Conservation (phyloP, 1,140 invertebrate species). For the Phymastichus coffea region DNA sequence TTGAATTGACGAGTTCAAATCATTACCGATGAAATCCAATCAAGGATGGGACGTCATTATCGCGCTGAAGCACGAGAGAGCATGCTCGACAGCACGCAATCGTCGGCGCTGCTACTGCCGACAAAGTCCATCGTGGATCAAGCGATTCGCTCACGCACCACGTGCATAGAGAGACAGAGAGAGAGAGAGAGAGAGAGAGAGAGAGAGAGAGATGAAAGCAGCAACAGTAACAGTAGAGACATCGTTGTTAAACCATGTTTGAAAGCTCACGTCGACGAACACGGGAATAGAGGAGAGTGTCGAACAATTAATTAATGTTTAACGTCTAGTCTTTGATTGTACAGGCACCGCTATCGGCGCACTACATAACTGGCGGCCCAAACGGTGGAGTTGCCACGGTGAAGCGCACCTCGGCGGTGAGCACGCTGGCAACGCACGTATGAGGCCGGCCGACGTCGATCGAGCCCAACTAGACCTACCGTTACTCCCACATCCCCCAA, state of each 20-base stretch:
- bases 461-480: constrained; percentile 49
- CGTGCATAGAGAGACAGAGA: too few species aligned
- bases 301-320: too few species aligned
- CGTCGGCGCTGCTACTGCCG: too few species aligned
- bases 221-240: neutral
- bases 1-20: too few species aligned
- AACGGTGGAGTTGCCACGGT: constrained; percentile 57
- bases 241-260: too few species aligned
- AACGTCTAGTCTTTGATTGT: constrained; percentile 21
- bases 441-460: constrained; percentile 50
- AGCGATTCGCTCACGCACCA: too few species aligned
- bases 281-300: too few species aligned
- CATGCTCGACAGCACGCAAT: too few species aligned
- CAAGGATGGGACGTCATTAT: neutral
- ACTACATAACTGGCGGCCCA: constrained; percentile 57
- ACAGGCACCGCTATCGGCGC: constrained; percentile 52
- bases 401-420: constrained; percentile 53
- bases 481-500: neutral
- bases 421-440: constrained; percentile 64
- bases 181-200: too few species aligned
- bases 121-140: too few species aligned
- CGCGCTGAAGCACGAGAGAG: neutral
- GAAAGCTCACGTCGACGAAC: too few species aligned
- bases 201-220: neutral
- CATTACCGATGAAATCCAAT: too few species aligned